Conservation (phyloP, 2,113 vertebrate species). For the Poeciliopsis occidentalis region DNA sequence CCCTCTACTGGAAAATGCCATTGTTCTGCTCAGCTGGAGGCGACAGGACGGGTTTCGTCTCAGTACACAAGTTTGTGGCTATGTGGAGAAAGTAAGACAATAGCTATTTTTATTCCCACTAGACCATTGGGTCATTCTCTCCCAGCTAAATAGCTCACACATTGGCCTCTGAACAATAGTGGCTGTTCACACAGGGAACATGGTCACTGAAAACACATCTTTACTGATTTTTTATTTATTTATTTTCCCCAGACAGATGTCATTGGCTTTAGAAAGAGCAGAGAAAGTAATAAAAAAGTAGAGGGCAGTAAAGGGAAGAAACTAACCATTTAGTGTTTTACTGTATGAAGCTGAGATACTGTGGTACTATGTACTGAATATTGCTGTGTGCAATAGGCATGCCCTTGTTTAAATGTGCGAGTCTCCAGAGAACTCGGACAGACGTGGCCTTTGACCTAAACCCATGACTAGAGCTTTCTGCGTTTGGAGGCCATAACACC, state of each 20-base stretch:
- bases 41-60: conserved; percentile 91
- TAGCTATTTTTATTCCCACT: conserved; percentile 44
- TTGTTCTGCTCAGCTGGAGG: conserved; percentile 92
- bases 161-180: conserved; percentile 43
- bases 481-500: conserved; percentile 49
- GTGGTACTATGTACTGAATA: conserved; percentile 22
- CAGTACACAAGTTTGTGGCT: conserved; percentile 95
- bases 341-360: conserved; percentile 29
- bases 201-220: conserved; percentile 14
- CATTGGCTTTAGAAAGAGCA: conserved; percentile 13
- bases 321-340: conserved; percentile 46
- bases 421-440: conserved; percentile 47
- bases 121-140: conserved; percentile 19
- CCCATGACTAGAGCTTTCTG: conserved; percentile 53
- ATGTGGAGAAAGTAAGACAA: conserved; percentile 98
- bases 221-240: too few species aligned
- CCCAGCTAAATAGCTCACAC: conserved; percentile 25
- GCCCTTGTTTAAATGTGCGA: conserved; percentile 62
- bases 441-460: conserved; percentile 54
- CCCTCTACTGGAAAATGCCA: conserved; percentile 94
- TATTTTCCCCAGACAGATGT: conserved; percentile 35
- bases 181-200: conserved; percentile 33
- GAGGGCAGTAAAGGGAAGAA: conserved; percentile 22
- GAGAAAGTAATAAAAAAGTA: conserved; percentile 12
- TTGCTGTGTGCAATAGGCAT: conserved; percentile 36